Evolutionary conservation across 1,140 invertebrate species (phyloP), one percentile per base, ranked within the genome.

Genomic region (Cherax quadricarinatus): DNA sequence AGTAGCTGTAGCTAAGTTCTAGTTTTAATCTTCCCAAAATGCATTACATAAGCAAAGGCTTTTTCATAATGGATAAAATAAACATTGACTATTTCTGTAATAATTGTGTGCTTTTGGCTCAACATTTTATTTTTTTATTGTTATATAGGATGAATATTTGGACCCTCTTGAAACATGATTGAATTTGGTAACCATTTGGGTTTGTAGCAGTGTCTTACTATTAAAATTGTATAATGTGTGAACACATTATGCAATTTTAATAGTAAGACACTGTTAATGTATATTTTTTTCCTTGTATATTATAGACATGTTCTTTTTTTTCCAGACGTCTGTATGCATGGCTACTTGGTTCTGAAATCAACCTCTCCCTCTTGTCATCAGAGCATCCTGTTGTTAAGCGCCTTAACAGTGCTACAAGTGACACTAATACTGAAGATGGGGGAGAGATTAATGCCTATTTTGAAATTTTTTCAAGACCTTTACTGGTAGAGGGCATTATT

Each of bases 321-420:
- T 94, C 91, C 93, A 97, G 98, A 91, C 96, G 98, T 62, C 95
- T 98, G 24, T 98, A 97, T 95, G 96, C 97, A 5, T 98, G 98
- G 98, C 95, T 98, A 21, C 95, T 98, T 81, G 97, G 97, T 24
- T 96, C 96, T 30, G 97, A 98, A 95, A 96, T 96, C 48, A 93
- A 94, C 60, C 73, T 80, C 41, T 96, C 96, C 62, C 95, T 96
- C 62, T 94, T 96, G 75, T 96, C 95, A 24, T 95, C 95, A 24
- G 95, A 96, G 62, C 95, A 96, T 93, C 95, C 95, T 80, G 94
- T 95, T 89, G 94, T 95, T 75, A 95, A 95, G 93, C 94, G 94
- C 70, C 89, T 95, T 94, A 95, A 94, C 86, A 93, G 93, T 73
- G 90, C 94, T 79, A 87, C 83, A 91, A 86, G 94, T 94, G 53